Evolutionary conservation across 2,888 invertebrate genomes (phyloP).

Genomic region (Eupithecia subfuscata): DNA sequence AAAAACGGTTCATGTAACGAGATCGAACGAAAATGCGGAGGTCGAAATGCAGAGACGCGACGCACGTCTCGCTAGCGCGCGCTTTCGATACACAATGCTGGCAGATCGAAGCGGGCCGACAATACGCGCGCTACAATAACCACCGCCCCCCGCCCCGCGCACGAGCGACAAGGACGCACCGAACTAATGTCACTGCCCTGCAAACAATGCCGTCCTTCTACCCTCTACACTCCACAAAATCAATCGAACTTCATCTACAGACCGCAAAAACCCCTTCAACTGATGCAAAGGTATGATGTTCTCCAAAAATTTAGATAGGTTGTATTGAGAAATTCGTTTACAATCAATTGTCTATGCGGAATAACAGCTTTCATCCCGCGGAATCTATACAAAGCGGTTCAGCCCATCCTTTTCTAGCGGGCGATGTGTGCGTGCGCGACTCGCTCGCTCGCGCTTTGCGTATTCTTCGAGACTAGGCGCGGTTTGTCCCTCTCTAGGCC

Average conservation of each 20-base stretch:
- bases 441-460: constrained; percentile 66
- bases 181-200: constrained; percentile 83
- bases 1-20: constrained; percentile 61
- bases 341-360: constrained; percentile 81
- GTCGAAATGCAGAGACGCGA: constrained; percentile 48
- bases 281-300: constrained; percentile 26
- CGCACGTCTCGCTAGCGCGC: constrained; percentile 70
- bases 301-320: constrained; percentile 49
- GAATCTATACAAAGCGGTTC: constrained; percentile 81
- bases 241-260: constrained; percentile 57
- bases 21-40: constrained; percentile 66
- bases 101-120: constrained; percentile 82
- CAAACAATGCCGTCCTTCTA: constrained; percentile 79
- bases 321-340: constrained; percentile 63
- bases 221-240: constrained; percentile 54
- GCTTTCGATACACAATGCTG: constrained; percentile 79
- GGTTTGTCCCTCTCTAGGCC: constrained; percentile 76
- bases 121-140: constrained; percentile 83
- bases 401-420: constrained; percentile 80
- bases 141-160: constrained; percentile 75
- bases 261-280: constrained; percentile 33
- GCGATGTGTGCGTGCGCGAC: constrained; percentile 72
- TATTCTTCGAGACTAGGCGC: constrained; percentile 65
- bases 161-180: constrained; percentile 82
- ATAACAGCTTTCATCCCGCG: constrained; percentile 76